phyloP scores from a whole-genome alignment of 2,113 vertebrate genomes.

The Circaetus cinerascens region DNA sequence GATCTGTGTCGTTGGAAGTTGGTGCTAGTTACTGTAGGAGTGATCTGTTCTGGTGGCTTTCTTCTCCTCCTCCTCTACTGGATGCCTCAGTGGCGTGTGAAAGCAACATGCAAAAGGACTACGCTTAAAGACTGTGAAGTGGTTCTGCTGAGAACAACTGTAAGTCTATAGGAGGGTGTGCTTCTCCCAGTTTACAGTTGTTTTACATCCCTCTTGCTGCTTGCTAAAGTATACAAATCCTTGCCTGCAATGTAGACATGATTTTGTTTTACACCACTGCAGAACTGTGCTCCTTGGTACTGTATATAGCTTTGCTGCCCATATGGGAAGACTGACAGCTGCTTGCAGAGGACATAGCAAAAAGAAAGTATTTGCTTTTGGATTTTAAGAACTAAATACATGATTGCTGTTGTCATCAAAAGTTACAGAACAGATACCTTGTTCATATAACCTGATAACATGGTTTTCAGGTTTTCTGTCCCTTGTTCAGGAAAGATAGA shows the following conservation, averaged over 20 bases:
- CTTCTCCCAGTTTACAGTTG: background rate
- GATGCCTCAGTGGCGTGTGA: constrained; percentile 98
- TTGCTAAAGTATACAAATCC: background rate
- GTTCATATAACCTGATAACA: background rate
- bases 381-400: background rate
- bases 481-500: background rate
- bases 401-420: background rate
- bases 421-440: background rate
- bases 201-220: background rate
- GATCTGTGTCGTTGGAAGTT: constrained; percentile 89
- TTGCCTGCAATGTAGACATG: background rate
- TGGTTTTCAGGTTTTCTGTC: background rate
- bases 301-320: background rate
- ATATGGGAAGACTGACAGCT: background rate
- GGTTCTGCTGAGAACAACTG: constrained; percentile 91
- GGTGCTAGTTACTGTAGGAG: constrained; percentile 83
- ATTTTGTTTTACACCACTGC: background rate
- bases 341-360: background rate
- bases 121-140: constrained; percentile 84
- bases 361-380: background rate
- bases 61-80: constrained; percentile 97
- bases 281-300: background rate
- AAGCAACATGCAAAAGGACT: constrained; percentile 84
- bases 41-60: constrained; percentile 90
- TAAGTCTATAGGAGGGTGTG: constrained; percentile 42